Conservation (phyloP, 1,140 invertebrate species). For the Drosophila murphyi region DNA sequence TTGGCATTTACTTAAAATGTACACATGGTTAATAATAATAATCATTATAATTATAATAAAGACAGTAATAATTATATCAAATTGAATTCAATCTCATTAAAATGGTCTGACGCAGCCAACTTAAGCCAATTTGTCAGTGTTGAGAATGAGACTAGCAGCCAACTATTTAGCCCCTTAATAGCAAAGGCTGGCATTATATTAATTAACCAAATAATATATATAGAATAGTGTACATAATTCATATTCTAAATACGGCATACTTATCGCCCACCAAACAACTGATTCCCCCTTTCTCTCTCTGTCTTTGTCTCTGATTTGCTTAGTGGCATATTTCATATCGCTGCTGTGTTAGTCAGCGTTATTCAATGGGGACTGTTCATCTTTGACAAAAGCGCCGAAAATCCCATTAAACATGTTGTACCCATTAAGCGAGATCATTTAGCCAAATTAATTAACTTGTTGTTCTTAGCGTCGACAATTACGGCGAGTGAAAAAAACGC, state of each 20-base stretch:
- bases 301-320: not conserved
- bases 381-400: slow-evolving; percentile 72
- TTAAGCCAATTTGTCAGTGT: not conserved
- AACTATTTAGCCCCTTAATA: too few relatives aligned
- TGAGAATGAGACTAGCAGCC: too few relatives aligned
- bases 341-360: slow-evolving; percentile 8
- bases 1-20: too few relatives aligned
- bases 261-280: too few relatives aligned
- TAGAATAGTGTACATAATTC: too few relatives aligned
- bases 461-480: slow-evolving; percentile 80
- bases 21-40: too few relatives aligned
- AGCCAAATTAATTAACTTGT: slow-evolving; percentile 81
- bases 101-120: slow-evolving; percentile 1
- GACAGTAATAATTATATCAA: too few relatives aligned
- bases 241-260: too few relatives aligned
- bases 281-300: not conserved
- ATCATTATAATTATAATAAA: too few relatives aligned
- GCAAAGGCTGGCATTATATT: too few relatives aligned
- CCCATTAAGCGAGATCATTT: slow-evolving; percentile 77
- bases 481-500: slow-evolving; percentile 78
- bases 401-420: slow-evolving; percentile 79
- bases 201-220: too few relatives aligned
- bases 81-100: too few relatives aligned
- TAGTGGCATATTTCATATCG: not conserved
- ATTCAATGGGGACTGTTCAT: slow-evolving; percentile 13